These are phyloP conservation scores for Trilocha varians DNA, from an alignment of 2,888 invertebrate genomes.

Conservation along the genomic window DNA sequence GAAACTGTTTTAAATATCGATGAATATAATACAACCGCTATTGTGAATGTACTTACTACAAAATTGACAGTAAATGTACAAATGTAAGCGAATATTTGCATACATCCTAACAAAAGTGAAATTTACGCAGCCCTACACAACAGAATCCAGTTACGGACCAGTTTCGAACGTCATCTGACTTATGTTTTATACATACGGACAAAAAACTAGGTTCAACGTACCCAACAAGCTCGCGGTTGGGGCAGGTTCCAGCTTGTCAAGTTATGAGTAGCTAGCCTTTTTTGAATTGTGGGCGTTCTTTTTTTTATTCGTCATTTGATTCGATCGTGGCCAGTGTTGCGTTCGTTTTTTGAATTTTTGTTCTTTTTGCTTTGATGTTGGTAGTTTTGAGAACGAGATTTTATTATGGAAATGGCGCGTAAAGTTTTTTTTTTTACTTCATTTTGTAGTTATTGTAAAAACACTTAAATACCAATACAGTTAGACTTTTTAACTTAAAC, in stretches of 20 bases:
- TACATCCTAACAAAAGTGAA: background rate
- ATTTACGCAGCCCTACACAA: constrained; percentile 6
- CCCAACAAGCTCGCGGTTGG: constrained; percentile 47
- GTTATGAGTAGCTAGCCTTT: constrained; percentile 66
- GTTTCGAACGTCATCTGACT: constrained; percentile 52
- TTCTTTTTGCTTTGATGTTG: background rate
- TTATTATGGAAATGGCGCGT: no score
- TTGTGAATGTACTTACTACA: no score
- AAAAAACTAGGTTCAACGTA: constrained; percentile 69
- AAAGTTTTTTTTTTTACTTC: background rate
- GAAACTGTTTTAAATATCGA: no score
- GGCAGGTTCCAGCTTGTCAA: constrained; percentile 66
- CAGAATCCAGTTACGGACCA: constrained; percentile 52
- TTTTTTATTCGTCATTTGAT: constrained; percentile 30
- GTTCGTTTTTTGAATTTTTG: constrained; percentile 11
- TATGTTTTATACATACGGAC: constrained; percentile 52
- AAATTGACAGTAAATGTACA: no score
- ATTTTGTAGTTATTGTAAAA: background rate
- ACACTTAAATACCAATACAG: no score
- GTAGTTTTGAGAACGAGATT: background rate
- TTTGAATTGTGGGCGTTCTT: constrained; percentile 58
- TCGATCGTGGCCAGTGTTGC: constrained; percentile 39
- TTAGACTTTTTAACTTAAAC: no score
- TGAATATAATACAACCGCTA: no score
- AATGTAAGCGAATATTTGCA: background rate